A percentile compares a stretch with the other conserved stretches of the same genome.
phyloP scores from a whole-genome alignment of 2,888 invertebrate genomes.

The Lypha dubia region DNA sequence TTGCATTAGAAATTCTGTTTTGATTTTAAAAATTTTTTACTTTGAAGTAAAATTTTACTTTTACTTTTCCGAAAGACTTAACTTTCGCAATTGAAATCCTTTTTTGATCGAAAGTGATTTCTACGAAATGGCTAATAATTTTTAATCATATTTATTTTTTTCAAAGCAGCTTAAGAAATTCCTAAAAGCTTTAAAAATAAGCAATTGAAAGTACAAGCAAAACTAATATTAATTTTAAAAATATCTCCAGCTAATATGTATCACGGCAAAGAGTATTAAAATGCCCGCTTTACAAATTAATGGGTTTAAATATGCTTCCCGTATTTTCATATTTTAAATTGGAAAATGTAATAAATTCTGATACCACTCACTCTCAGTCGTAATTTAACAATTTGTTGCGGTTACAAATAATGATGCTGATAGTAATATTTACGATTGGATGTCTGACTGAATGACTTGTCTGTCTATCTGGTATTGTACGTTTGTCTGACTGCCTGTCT shows the following conservation, averaged over 20 bases:
- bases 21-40: no score
- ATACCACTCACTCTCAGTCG: conserved; percentile 67
- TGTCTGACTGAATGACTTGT: background rate
- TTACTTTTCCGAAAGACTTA: no score
- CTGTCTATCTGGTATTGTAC: background rate
- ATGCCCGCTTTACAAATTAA: conserved; percentile 28
- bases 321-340: conserved; percentile 2
- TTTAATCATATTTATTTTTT: no score
- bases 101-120: no score
- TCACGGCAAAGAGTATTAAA: conserved; percentile 52
- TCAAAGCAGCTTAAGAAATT: no score
- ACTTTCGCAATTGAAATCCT: no score
- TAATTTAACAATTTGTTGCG: conserved; percentile 81
- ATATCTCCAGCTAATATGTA: conserved; percentile 24
- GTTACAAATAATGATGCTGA: conserved; percentile 79
- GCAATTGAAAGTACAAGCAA: no score
- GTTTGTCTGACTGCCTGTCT: background rate
- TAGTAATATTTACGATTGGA: conserved; percentile 73
- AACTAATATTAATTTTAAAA: no score
- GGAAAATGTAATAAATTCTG: conserved; percentile 77
- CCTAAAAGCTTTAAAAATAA: no score
- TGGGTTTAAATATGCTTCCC: background rate
- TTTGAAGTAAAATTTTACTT: no score
- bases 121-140: no score
- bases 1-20: no score